Conservation (phyloP, 2,113 vertebrate genomes). For the Nesoenas mayeri region DNA sequence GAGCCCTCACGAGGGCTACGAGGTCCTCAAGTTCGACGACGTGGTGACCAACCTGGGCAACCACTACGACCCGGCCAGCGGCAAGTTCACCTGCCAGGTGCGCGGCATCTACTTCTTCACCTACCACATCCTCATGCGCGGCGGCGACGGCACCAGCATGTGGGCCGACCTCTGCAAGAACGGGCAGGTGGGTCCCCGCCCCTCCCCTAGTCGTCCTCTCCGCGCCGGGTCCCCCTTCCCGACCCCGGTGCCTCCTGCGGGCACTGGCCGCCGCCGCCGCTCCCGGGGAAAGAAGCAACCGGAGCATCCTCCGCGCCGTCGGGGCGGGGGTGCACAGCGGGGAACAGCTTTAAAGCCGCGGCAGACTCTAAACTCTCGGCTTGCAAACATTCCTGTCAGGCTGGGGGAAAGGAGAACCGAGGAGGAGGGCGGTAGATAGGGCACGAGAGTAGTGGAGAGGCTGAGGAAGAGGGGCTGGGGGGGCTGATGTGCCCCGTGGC, state of each 20-base stretch:
- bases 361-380: neutral
- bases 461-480: too few species aligned
- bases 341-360: neutral
- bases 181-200: slow-evolving; percentile 82
- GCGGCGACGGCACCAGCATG: slow-evolving; percentile 97
- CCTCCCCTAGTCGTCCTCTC: neutral
- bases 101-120: slow-evolving; percentile 97
- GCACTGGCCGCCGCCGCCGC: neutral
- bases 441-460: too few species aligned
- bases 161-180: slow-evolving; percentile 98
- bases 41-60: slow-evolving; percentile 97
- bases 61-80: slow-evolving; percentile 88
- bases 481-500: neutral
- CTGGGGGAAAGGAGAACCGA: neutral
- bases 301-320: neutral
- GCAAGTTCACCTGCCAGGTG: slow-evolving; percentile 95
- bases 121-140: slow-evolving; percentile 98
- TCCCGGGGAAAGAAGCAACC: neutral
- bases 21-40: slow-evolving; percentile 94
- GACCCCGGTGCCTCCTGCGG: neutral
- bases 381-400: neutral
- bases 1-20: slow-evolving; percentile 97
- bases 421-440: neutral
- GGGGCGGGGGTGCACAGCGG: neutral
- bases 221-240: too few species aligned